phyloP scores from a whole-genome alignment of 2,113 vertebrate species.

The Ranitomeya variabilis region DNA sequence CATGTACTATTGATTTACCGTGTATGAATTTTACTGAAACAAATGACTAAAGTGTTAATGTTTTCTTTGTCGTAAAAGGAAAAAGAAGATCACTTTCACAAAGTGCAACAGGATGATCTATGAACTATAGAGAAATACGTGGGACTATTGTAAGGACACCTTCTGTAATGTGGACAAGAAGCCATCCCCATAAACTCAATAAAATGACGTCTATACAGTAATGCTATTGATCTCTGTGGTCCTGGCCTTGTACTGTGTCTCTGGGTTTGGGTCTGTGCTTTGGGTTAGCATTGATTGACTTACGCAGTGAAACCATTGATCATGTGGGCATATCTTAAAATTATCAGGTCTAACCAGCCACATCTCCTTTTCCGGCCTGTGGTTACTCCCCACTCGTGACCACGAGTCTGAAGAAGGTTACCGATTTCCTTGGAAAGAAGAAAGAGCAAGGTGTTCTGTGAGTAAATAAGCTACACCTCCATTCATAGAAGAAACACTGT shows the following conservation, averaged over 20 bases:
- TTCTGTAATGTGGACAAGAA: not conserved
- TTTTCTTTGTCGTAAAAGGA: not conserved
- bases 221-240: not conserved
- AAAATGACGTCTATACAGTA: not conserved
- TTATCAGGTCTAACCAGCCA: constrained; percentile 95
- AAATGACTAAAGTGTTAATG: not conserved
- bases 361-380: constrained; percentile 95
- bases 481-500: not conserved
- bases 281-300: constrained; percentile 63
- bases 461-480: not conserved
- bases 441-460: not conserved
- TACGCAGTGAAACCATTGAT: constrained; percentile 97
- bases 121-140: not conserved
- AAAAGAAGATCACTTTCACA: not conserved
- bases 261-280: not conserved
- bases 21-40: too few relatives aligned
- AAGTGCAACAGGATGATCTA: not conserved
- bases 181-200: not conserved
- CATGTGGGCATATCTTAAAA: constrained; percentile 94
- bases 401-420: constrained; percentile 90
- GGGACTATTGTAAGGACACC: not conserved
- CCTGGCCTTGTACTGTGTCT: not conserved
- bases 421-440: constrained; percentile 77
- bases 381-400: constrained; percentile 94
- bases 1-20: too few relatives aligned